These are phyloP conservation scores for Diglossa cyanea DNA, from an alignment of 2,797 vertebrate genomes.

Conservation along the genomic window DNA sequence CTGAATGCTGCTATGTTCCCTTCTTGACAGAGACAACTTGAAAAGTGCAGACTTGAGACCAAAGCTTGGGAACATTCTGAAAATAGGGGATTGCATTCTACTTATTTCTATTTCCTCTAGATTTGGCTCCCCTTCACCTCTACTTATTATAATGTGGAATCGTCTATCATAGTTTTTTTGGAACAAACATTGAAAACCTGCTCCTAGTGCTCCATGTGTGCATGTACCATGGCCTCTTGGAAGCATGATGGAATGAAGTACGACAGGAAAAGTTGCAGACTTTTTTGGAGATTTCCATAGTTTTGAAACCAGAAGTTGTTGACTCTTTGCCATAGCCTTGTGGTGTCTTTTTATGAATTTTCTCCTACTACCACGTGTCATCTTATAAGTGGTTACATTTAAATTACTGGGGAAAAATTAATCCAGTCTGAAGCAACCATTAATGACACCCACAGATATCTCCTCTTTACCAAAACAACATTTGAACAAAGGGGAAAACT, in stretches of 20 bases:
- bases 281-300: not conserved
- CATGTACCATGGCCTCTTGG: not conserved
- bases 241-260: not conserved
- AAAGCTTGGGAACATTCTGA: not conserved
- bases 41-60: not conserved
- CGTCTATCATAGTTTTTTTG: not conserved
- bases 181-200: not conserved
- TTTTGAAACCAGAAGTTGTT: not conserved
- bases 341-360: not conserved
- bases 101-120: not conserved
- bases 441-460: not conserved
- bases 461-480: not conserved
- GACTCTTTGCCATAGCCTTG: not conserved
- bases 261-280: not conserved
- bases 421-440: not conserved
- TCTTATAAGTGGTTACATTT: not conserved
- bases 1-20: not conserved
- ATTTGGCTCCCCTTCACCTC: not conserved
- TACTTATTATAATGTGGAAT: not conserved
- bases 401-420: not conserved
- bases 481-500: not conserved
- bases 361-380: not conserved
- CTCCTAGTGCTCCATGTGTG: not conserved
- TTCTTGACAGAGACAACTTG: not conserved
- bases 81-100: not conserved